Base-by-base conservation (phyloP, 2,888 invertebrate species). In the Amblyjoppa proteus region DNA sequence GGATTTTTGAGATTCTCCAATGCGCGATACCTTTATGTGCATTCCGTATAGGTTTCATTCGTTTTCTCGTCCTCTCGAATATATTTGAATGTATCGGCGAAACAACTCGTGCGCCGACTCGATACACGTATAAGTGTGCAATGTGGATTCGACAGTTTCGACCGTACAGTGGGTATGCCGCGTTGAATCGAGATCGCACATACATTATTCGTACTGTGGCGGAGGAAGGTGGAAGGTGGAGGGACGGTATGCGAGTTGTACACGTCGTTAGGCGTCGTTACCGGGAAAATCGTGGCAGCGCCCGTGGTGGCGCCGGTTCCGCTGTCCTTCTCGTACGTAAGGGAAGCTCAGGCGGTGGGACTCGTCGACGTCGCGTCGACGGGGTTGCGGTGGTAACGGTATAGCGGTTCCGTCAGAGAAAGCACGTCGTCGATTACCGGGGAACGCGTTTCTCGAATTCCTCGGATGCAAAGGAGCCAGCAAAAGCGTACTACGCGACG, bases 401-500 rank as follows among this genome's bases (percentile, higher is more conserved):
- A 69, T 69, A 45, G 75, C 45, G 75, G 66, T 76, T 76, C 49
- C 80, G 53, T 69, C 73, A 51, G 74, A 79, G 79, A 76, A 81
- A 83, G 80, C 79, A 76, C 70, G 78, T 82, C 82, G 85, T 86
- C 81, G 79, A 85, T 86, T 85, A 85, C 81, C 66, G 71, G 45
- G 61, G 66, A 81, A 71, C 81, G 79, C 83, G 81, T 81, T 87
- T 86, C 87, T 77, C 81, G 87, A 84, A 87, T 87, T 87, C 86
- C 86, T 76, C 73, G 77, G 80, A 77, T 71, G 79, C 76, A 68
- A 77, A 76, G 64, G 66, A 66, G 53, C 66, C 25, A 64, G 49
- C 49, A 38, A 66, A 75, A 64, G 61, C 64, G 49, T 66, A 11
- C 51, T 34, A 34, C 49, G 64, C 51, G 49, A 75, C 49, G 64